Conservation (phyloP, 2,888 invertebrate genomes). For the Amphipyra berbera region DNA sequence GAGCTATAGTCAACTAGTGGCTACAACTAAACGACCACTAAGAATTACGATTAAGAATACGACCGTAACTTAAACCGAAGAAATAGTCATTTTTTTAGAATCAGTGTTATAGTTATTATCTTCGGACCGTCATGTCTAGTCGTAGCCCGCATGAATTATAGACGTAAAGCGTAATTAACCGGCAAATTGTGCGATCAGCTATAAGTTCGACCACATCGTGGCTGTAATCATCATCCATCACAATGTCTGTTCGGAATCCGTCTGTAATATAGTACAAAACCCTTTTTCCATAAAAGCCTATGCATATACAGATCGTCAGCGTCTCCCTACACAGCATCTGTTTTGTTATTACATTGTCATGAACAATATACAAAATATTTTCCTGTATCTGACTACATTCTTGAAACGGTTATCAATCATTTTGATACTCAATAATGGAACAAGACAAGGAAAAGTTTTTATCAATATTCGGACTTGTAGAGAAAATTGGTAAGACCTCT, state of each 20-base stretch:
- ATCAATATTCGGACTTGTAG: conserved; percentile 9
- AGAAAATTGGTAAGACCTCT: neutral
- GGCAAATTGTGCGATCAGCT: conserved; percentile 45
- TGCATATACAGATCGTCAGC: too few relatives aligned
- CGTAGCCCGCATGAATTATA: neutral
- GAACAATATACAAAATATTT: neutral
- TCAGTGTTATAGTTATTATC: conserved; percentile 4
- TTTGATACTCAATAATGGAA: conserved; percentile 27
- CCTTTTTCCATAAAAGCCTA: conserved; percentile 14
- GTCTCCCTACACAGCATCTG: too few relatives aligned
- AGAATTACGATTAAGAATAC: neutral
- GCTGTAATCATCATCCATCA: conserved; percentile 54
- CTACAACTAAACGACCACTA: too few relatives aligned
- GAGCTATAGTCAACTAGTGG: too few relatives aligned
- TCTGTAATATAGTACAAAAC: conserved; percentile 5
- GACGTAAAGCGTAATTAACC: conserved; percentile 35
- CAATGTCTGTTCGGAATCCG: conserved; percentile 24
- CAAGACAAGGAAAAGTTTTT: conserved; percentile 5
- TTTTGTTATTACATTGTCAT: too few relatives aligned
- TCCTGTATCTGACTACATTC: conserved; percentile 13
- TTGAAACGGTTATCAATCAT: conserved; percentile 27
- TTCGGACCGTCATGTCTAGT: conserved; percentile 13
- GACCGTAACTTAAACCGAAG: too few relatives aligned
- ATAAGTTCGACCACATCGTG: conserved; percentile 27
- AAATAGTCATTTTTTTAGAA: neutral